A percentile compares a stretch with the other conserved stretches of the same genome.
These are phyloP conservation scores for Pholis gunnellus DNA, from an alignment of 2,113 vertebrate species.

Conservation along the genomic window DNA sequence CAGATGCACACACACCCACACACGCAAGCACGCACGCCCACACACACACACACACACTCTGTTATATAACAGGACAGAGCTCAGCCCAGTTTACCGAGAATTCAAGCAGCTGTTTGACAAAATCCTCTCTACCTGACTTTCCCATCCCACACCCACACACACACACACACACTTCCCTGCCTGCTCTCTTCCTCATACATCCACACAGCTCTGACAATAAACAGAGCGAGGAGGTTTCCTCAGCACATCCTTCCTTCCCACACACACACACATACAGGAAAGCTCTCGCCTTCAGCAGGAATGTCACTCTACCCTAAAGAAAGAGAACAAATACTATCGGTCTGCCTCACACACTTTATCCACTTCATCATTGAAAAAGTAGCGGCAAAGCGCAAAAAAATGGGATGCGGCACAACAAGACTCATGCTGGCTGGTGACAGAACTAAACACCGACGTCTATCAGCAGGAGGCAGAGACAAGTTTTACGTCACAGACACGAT, in stretches of 20 bases:
- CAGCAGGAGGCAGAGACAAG: background rate
- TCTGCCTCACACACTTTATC: background rate
- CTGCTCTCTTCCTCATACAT: constrained; percentile 14
- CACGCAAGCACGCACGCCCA: constrained; percentile 20
- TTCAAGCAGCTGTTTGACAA: constrained; percentile 58
- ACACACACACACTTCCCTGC: constrained; percentile 12
- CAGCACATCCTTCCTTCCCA: constrained; percentile 53
- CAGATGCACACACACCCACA: constrained; percentile 37
- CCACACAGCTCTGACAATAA: constrained; percentile 63
- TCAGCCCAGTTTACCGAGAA: constrained; percentile 54
- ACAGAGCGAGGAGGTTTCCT: constrained; percentile 61
- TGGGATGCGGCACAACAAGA: background rate
- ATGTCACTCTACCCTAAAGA: constrained; percentile 36
- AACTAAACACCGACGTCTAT: background rate
- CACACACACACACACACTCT: constrained; percentile 22
- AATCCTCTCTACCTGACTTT: constrained; percentile 63
- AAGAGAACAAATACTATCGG: background rate
- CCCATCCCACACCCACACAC: constrained; percentile 12
- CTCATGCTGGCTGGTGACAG: background rate
- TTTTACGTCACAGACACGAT: background rate
- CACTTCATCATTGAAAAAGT: background rate
- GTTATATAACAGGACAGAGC: constrained; percentile 69
- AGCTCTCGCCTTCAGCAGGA: constrained; percentile 39
- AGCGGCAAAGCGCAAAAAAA: background rate
- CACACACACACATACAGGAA: constrained; percentile 41